These are phyloP conservation scores for Fregetta grallaria DNA, from an alignment of 2,113 vertebrate species.

Conservation along the genomic window DNA sequence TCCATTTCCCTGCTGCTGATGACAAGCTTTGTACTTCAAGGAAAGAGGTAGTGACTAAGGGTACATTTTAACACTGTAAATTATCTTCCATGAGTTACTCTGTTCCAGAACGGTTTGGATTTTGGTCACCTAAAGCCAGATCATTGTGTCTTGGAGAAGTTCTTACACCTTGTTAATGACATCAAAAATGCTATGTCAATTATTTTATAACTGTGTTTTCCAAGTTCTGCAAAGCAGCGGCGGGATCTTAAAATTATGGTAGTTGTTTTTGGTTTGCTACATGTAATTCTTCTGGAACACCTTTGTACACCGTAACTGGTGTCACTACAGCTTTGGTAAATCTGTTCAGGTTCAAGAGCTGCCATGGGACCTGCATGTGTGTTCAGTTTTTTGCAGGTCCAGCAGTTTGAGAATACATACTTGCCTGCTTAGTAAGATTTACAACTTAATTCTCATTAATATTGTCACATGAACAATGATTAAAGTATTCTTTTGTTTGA, in stretches of 20 bases:
- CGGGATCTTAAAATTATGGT: not conserved
- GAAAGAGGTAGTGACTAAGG: not conserved
- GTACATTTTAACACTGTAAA: not conserved
- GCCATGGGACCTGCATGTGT: not conserved
- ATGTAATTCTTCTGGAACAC: not conserved
- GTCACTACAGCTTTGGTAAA: not conserved
- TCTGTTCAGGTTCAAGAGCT: not conserved
- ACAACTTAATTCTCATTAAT: not conserved
- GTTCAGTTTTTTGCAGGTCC: not conserved
- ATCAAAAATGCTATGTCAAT: rapidly evolving
- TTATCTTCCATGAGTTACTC: not conserved
- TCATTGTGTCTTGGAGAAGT: not conserved
- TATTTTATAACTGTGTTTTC: not conserved
- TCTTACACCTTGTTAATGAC: not conserved
- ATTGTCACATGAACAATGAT: not conserved
- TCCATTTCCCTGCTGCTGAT: not conserved
- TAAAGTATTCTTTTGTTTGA: not conserved
- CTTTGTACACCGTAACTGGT: not conserved
- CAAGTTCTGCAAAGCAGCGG: not conserved
- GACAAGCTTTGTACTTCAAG: not conserved
- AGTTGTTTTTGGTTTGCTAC: not conserved
- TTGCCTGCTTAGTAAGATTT: not conserved
- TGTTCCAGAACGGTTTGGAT: not conserved
- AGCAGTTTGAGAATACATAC: not conserved
- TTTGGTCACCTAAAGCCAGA: not conserved